These are phyloP conservation scores for Pterostichus niger DNA, from an alignment of 2,888 invertebrate species.

Conservation along the genomic window DNA sequence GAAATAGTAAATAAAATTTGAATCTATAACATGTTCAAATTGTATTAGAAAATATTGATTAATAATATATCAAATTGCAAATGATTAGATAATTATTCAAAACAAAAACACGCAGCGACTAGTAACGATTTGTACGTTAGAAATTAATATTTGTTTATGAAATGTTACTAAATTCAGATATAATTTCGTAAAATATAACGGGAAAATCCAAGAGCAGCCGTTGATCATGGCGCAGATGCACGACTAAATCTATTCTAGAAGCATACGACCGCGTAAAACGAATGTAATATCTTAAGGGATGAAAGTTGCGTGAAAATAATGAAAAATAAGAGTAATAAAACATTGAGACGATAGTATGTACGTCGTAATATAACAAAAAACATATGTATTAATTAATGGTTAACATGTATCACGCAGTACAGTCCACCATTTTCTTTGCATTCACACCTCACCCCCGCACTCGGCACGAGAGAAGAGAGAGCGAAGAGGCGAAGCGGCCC, in stretches of 20 bases:
- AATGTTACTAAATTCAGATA: background rate
- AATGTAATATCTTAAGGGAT: constrained; percentile 9
- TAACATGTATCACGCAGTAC: constrained; percentile 7
- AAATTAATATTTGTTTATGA: background rate
- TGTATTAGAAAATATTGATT: constrained; percentile 22
- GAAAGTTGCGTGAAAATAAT: background rate
- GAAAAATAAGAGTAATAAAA: constrained; percentile 2
- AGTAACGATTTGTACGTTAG: constrained; percentile 4
- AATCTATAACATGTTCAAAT: background rate
- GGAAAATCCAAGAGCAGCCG: background rate
- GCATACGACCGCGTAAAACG: background rate
- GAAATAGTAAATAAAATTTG: background rate
- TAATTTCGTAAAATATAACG: background rate
- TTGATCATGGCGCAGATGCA: constrained; percentile 37
- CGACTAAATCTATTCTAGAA: constrained; percentile 15
- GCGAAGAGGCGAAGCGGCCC: constrained; percentile 35
- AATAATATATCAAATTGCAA: constrained; percentile 12
- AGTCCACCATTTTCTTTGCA: constrained; percentile 66
- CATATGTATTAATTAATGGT: constrained; percentile 7
- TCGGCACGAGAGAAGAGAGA: constrained; percentile 6
- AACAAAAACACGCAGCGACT: constrained; percentile 30
- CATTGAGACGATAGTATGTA: background rate
- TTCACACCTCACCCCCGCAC: constrained; percentile 61
- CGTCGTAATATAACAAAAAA: background rate
- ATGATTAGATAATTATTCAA: constrained; percentile 32